Evolutionary conservation across 2,113 vertebrate genomes (phyloP), one percentile per base, ranked within the genome.

Genomic region (Heptranchias perlo): DNA sequence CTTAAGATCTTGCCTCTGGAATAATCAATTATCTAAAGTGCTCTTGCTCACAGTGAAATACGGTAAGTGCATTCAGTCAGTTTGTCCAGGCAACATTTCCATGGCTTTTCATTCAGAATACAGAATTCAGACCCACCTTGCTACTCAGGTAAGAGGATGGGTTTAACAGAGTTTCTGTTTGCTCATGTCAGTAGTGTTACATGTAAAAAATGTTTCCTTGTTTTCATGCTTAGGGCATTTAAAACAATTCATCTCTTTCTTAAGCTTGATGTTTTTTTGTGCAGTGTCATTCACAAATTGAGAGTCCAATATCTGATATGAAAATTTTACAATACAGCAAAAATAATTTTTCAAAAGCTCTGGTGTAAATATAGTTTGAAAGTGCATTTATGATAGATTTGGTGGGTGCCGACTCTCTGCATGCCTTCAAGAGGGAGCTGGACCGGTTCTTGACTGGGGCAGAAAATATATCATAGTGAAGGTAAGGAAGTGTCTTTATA

Each of bases 21-120:
- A 93, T 61, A 93, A 64, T 93, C 35, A 93, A 62, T 62, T 61
- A 93, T 18, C 89, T 62, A 39, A 93, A 92, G 58, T 21, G n/a
- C 61, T 93, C 31, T 61, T 62, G 58, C 58, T 93, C n/a, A 93
- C 89, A n/a, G 35, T 62, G 89, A 39, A 93, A 93, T 62, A 62
- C 89, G 62, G 58, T n/a, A 62, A 92, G 87, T 61, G 58, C 89
- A 64, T 62, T n/a, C 58, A 62, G 35, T 62, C 89, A 62, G 58
- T n/a, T 62, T 62, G 16, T 8, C 89, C n/a, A 93, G 61, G 89
- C 58, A 93, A 39, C 58, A 93, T 18, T 58, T 62, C 58, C 89
- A 93, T 39, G 39, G 89, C 58, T 64, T 93, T 62, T 93, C 89
- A 93, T 64, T 93, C 89, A 93, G 93, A 95, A 67, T 69, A 49